Percentiles rank a stretch among this genome's conserved stretches.
These are phyloP conservation scores for Thysanoteuthis rhombus DNA, from an alignment of 2,888 invertebrate genomes.

Conservation along the genomic window DNA sequence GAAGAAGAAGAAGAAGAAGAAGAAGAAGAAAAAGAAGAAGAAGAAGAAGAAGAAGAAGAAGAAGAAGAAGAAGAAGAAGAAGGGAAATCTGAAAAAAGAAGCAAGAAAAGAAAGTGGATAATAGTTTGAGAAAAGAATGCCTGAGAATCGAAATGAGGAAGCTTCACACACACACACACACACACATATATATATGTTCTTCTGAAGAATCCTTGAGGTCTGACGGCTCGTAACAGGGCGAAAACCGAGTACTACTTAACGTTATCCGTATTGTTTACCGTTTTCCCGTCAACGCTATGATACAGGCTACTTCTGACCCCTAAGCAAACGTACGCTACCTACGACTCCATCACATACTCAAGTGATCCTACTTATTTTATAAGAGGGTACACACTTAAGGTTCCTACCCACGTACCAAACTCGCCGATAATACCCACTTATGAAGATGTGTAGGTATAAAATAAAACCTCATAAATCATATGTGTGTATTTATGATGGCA, in stretches of 20 bases:
- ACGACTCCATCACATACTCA: neutral
- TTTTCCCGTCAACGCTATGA: neutral
- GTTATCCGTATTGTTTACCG: conserved; percentile 12
- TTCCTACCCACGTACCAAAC: neutral
- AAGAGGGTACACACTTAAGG: neutral
- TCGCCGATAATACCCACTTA: neutral
- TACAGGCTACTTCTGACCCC: neutral
- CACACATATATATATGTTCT: neutral
- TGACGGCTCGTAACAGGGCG: neutral
- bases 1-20: neutral
- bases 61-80: neutral
- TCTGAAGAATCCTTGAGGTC: neutral
- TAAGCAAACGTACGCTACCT: neutral
- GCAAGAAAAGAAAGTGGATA: neutral
- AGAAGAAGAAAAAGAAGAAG: neutral
- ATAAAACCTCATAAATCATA: neutral
- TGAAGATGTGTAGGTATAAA: neutral
- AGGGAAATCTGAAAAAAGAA: too few relatives aligned
- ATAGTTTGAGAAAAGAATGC: neutral
- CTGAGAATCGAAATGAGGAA: neutral
- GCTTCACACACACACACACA: neutral
- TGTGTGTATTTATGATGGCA: neutral
- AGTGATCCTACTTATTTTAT: conserved; percentile 12
- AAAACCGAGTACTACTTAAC: neutral
- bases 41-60: neutral